Evolutionary conservation across 1,140 invertebrate genomes (phyloP).

Genomic region (Ceratina calcarata): DNA sequence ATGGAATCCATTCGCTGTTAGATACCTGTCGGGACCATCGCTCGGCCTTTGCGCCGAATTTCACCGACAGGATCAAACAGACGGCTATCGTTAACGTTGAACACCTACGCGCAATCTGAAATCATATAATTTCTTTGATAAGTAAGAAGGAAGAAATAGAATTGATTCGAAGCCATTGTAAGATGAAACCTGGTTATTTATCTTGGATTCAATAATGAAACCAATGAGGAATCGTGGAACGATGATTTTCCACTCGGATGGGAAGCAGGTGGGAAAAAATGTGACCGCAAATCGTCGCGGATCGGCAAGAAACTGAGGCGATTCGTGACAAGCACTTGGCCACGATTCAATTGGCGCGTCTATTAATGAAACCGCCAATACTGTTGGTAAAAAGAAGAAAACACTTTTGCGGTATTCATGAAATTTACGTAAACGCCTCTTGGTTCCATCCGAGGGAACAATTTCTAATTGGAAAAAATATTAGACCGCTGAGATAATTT

Average conservation of each 20-base stretch:
- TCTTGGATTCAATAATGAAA: background rate
- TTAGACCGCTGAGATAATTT: background rate
- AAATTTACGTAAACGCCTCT: conserved; percentile 1
- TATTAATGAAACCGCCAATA: conserved; percentile 29
- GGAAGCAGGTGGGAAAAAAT: conserved; percentile 35
- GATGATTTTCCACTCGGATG: conserved; percentile 15
- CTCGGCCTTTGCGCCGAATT: conserved; percentile 55
- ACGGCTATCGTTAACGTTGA: conserved; percentile 51
- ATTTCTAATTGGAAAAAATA: conserved; percentile 1
- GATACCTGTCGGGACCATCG: conserved; percentile 78
- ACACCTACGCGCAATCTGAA: conserved; percentile 69
- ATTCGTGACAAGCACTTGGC: conserved; percentile 12
- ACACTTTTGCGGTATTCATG: background rate
- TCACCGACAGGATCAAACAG: conserved; percentile 52
- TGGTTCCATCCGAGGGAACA: background rate
- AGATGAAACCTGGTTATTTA: background rate
- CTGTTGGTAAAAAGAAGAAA: background rate
- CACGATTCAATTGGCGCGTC: conserved; percentile 17
- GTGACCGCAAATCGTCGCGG: conserved; percentile 36
- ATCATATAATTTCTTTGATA: conserved; percentile 3
- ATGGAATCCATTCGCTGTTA: conserved; percentile 78
- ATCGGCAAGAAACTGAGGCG: conserved; percentile 39
- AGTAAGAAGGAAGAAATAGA: too few species aligned
- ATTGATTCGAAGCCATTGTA: background rate
- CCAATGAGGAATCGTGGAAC: background rate